These are phyloP conservation scores for Lycocorax pyrrhopterus DNA, from an alignment of 2,113 vertebrate genomes.

Conservation along the genomic window DNA sequence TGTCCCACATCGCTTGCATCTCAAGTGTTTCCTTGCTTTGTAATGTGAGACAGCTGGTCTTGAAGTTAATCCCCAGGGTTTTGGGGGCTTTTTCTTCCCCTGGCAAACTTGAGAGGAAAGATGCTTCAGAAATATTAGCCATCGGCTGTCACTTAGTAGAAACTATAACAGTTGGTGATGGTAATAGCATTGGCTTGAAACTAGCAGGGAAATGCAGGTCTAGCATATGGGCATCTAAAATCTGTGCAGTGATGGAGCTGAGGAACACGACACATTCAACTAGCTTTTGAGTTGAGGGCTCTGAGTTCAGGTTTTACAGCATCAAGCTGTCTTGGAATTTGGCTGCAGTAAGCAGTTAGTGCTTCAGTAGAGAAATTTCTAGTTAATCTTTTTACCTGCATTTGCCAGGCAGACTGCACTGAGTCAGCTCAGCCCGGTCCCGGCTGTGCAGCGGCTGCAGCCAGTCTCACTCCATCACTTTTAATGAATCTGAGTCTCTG, in stretches of 20 bases:
- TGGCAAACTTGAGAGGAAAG: background rate
- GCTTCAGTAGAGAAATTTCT: conserved; percentile 52
- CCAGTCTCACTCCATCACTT: conserved; percentile 69
- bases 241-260: background rate
- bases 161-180: background rate
- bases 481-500: conserved; percentile 66
- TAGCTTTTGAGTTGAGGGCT: background rate
- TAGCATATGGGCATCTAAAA: background rate
- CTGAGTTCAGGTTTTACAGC: background rate
- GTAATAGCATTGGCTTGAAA: conserved; percentile 3
- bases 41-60: background rate
- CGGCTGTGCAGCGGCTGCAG: conserved; percentile 43
- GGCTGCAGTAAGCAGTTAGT: conserved; percentile 29
- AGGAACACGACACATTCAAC: background rate
- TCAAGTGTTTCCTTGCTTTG: background rate
- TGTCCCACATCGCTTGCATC: background rate
- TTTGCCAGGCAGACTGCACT: conserved; percentile 30
- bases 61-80: background rate
- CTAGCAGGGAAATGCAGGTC: background rate
- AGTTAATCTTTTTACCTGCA: conserved; percentile 28
- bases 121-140: background rate
- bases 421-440: conserved; percentile 48
- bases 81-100: background rate
- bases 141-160: background rate
- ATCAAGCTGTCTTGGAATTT: conserved; percentile 24